A percentile compares a stretch with the other conserved stretches of the same genome.
phyloP scores from a whole-genome alignment of 2,113 vertebrate species.

The Sitta europaea region DNA sequence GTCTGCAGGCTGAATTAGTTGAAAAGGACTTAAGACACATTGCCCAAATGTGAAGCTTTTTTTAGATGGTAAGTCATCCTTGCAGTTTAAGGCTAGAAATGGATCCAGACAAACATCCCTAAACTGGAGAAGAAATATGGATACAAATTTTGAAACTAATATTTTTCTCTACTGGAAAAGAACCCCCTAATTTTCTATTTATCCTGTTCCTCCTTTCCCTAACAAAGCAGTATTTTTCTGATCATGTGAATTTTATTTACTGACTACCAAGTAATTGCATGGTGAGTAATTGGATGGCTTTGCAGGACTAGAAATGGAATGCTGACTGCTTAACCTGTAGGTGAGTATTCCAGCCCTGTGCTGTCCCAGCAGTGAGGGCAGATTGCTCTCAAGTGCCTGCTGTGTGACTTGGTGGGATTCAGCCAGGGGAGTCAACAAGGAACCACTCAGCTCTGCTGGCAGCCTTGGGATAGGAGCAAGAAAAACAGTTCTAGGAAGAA shows the following conservation, averaged over 20 bases:
- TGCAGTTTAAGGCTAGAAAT: slow-evolving; percentile 31
- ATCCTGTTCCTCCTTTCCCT: slow-evolving; percentile 4
- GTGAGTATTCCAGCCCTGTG: not conserved
- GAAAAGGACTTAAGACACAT: not conserved
- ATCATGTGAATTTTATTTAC: slow-evolving; percentile 66
- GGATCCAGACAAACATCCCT: slow-evolving; percentile 2
- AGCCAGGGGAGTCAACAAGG: not conserved
- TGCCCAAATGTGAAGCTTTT: slow-evolving; percentile 38
- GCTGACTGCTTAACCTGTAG: slow-evolving; percentile 10
- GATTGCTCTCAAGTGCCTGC: not conserved
- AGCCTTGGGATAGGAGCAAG: not conserved
- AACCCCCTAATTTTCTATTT: slow-evolving; percentile 56
- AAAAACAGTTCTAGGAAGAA: not conserved
- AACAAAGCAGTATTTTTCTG: slow-evolving; percentile 52
- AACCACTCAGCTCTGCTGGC: not conserved
- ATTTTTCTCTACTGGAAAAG: slow-evolving; percentile 47
- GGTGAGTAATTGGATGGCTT: slow-evolving; percentile 28
- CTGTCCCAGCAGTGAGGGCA: not conserved
- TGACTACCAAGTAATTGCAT: slow-evolving; percentile 54
- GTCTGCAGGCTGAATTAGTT: slow-evolving; percentile 1
- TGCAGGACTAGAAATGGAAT: not conserved
- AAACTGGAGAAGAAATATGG: not conserved
- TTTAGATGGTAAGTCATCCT: not conserved
- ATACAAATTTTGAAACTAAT: slow-evolving; percentile 14
- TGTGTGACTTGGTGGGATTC: not conserved